phyloP scores from a whole-genome alignment of 1,140 invertebrate species.

The Drosophila insularis region DNA sequence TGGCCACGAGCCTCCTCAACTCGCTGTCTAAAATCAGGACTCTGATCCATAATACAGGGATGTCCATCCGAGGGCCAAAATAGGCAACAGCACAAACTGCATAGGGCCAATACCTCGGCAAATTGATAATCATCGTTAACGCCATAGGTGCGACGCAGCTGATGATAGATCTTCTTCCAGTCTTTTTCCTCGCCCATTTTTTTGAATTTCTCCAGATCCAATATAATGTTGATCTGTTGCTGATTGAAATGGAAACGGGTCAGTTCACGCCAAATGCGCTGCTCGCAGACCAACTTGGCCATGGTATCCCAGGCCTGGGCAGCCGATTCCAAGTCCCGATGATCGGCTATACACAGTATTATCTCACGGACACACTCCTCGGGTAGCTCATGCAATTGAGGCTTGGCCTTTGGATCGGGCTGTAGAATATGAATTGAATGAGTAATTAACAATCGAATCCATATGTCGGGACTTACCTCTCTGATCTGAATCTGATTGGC shows the following conservation, averaged over 20 bases:
- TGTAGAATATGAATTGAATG: conserved; percentile 78
- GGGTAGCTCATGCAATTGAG: conserved; percentile 94
- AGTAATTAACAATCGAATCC: not conserved
- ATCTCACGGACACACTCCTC: conserved; percentile 96
- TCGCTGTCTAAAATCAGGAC: conserved; percentile 90
- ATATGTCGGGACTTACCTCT: conserved; percentile 83
- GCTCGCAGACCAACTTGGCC: conserved; percentile 92
- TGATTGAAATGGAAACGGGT: conserved; percentile 95
- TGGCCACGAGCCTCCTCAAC: conserved; percentile 90
- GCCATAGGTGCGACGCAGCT: conserved; percentile 91
- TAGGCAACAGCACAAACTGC: conserved; percentile 96
- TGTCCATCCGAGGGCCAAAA: conserved; percentile 97
- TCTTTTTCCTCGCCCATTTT: conserved; percentile 83
- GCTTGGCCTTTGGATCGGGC: conserved; percentile 91
- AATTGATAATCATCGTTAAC: conserved; percentile 93
- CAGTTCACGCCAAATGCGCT: conserved; percentile 95
- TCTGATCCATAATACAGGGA: conserved; percentile 93
- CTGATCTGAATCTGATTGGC: conserved; percentile 90
- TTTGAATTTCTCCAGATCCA: conserved; percentile 84
- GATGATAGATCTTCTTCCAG: conserved; percentile 90
- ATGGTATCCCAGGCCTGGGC: conserved; percentile 87
- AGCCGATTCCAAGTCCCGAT: conserved; percentile 90
- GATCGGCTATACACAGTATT: conserved; percentile 93
- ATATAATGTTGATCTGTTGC: conserved; percentile 90
- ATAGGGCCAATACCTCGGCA: conserved; percentile 96